Base-by-base conservation (phyloP, 2,888 invertebrate genomes). In the Patella pellucida region DNA sequence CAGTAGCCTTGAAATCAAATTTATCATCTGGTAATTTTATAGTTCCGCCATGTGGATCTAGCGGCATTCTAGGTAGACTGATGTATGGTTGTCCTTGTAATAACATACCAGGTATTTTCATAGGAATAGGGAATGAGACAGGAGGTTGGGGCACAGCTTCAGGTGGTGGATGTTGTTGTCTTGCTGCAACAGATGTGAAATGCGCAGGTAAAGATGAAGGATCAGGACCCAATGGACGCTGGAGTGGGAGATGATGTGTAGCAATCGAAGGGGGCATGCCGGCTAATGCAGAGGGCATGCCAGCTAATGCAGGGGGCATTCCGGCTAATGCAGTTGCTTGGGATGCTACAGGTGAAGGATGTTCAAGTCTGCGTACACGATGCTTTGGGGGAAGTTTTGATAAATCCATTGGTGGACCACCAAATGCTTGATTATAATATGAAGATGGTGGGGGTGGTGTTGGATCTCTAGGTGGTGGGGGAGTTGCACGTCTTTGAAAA, bases 401-500 rank as follows among this genome's bases (percentile, higher is more conserved):
- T 62, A 62, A 62, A 62, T 62, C 62, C 14, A 62, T 62, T 14
- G 41, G 69, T 27, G 41, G 69, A 16, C 19, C 69, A 51, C 23
- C 23, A 15, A 16, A 31, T 71, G 71, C 41, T 71, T 52, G 52
- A 52, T 23, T 71, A 23, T 50, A 11, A n/a, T 41, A 52, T 3
- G 71, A 52, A 52, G 16, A 16, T 19, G 62, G 62, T 71, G 71
- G 52, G 41, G 71, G 52, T 11, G 71, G 23, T 16, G 23, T 51
- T n/a, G 9, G 15, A 4, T 71, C 51, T 51, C 51, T 14, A 50
- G 50, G 71, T n/a, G 41, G 71, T 52, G 52, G 23, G 5, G 71
- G 52, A 51, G 71, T 23, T 5, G 71, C 51, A n/a, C 23, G 41
- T 52, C 71, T 71, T 71, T 51, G 52, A 19, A 71, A 52, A n/a